phyloP scores from a whole-genome alignment of 2,888 invertebrate genomes.

The Uloborus plumipes region DNA sequence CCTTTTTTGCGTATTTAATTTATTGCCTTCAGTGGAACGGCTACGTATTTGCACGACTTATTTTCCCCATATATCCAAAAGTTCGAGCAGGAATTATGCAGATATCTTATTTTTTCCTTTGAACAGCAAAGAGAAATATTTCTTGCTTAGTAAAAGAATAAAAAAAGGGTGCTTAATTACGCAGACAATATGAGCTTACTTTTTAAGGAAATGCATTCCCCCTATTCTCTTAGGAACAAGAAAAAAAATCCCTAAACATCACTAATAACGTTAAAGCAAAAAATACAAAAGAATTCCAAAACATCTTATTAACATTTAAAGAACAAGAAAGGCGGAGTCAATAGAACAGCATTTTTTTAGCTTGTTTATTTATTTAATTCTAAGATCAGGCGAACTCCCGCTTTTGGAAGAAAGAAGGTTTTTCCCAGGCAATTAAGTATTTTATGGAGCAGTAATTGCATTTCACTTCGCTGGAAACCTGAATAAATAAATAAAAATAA shows the following conservation, averaged over 20 bases:
- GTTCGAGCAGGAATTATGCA: too few species aligned
- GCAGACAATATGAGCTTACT: too few species aligned
- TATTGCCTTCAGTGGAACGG: too few species aligned
- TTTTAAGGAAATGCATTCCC: too few species aligned
- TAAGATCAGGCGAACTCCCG: constrained; percentile 16
- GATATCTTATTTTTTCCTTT: too few species aligned
- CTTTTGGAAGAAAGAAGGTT: constrained; percentile 34
- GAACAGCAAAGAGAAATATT: too few species aligned
- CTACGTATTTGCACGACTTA: too few species aligned
- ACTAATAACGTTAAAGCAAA: constrained; percentile 19
- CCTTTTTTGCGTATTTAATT: too few species aligned
- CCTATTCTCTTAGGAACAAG: too few species aligned
- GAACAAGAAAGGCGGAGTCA: constrained; percentile 18
- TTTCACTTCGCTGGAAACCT: constrained; percentile 32
- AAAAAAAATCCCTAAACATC: constrained; percentile 3
- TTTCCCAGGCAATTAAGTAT: constrained; percentile 59
- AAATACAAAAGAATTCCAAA: constrained; percentile 27
- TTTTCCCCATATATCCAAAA: too few species aligned
- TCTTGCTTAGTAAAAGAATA: too few species aligned
- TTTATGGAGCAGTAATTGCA: constrained; percentile 62
- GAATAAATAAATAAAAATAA: constrained; percentile 45
- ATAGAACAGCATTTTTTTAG: constrained; percentile 5
- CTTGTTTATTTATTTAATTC: constrained; percentile 22
- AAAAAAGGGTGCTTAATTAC: too few species aligned
- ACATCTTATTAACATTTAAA: constrained; percentile 63